These are phyloP conservation scores for Apogon hyalosoma DNA, from an alignment of 2,797 vertebrate species.

Conservation along the genomic window DNA sequence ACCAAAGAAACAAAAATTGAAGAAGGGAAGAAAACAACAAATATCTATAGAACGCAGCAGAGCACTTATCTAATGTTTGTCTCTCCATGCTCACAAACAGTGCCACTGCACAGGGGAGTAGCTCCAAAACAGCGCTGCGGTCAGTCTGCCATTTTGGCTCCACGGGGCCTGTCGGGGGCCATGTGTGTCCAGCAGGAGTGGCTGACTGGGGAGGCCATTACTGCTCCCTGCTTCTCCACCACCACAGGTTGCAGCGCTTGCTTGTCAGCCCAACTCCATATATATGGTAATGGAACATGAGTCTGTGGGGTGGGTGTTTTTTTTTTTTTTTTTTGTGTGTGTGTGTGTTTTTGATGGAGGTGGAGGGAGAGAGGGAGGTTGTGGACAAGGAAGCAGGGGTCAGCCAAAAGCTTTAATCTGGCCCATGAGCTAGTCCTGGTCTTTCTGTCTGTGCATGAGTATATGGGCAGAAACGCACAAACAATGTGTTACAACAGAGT, in stretches of 20 bases:
- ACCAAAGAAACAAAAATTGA: slow-evolving; percentile 1
- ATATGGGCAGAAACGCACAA: not conserved
- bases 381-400: slow-evolving; percentile 87
- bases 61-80: slow-evolving; percentile 46
- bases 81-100: slow-evolving; percentile 26
- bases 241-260: slow-evolving; percentile 56
- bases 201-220: slow-evolving; percentile 61
- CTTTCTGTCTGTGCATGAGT: slow-evolving; percentile 1
- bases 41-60: slow-evolving; percentile 14
- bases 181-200: slow-evolving; percentile 35
- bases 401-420: slow-evolving; percentile 62
- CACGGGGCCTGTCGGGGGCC: slow-evolving; percentile 46
- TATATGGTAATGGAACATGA: slow-evolving; percentile 86
- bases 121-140: slow-evolving; percentile 29
- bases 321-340: too few species aligned
- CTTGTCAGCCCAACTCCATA: slow-evolving; percentile 77
- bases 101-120: slow-evolving; percentile 14
- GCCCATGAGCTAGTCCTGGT: slow-evolving; percentile 5
- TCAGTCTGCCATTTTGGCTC: slow-evolving; percentile 61
- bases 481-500: not conserved
- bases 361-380: slow-evolving; percentile 85
- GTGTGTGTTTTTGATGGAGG: slow-evolving; percentile 69
- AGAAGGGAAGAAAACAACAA: not conserved
- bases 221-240: slow-evolving; percentile 38
- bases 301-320: slow-evolving; percentile 68